Evolutionary conservation across 2,888 invertebrate genomes (phyloP).

Genomic region (Ashinkailepas kermadecensis): DNA sequence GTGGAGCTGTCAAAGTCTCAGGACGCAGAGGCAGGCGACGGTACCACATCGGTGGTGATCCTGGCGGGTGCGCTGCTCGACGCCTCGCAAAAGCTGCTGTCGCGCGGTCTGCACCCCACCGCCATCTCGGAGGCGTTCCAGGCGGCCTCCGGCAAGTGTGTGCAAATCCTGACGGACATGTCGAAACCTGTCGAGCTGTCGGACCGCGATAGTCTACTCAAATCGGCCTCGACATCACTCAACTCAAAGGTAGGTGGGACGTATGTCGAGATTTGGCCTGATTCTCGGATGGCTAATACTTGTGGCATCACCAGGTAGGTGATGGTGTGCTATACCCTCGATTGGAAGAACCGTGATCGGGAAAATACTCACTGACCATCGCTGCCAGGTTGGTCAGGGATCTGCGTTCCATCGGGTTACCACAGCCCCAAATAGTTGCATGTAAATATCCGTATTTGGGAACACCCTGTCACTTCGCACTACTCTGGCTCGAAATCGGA

Average conservation of each 20-base stretch:
- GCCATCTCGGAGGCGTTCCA: constrained; percentile 96
- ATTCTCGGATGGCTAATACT: too few species aligned
- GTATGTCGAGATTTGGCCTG: too few species aligned
- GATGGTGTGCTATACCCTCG: too few species aligned
- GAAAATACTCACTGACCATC: too few species aligned
- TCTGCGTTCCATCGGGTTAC: too few species aligned
- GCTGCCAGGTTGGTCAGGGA: too few species aligned
- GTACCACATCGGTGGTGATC: constrained; percentile 96
- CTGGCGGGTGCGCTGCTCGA: constrained; percentile 74
- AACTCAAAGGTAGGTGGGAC: constrained; percentile 68
- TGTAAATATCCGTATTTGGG: too few species aligned
- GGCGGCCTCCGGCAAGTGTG: constrained; percentile 60
- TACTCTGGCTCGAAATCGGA: too few species aligned
- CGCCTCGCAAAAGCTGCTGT: constrained; percentile 82
- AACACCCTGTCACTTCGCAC: too few species aligned
- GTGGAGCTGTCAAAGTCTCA: constrained; percentile 97
- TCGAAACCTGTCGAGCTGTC: constrained; percentile 73
- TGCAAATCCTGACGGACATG: constrained; percentile 72
- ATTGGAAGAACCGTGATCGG: too few species aligned
- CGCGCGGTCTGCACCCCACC: constrained; percentile 94
- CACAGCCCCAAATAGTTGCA: too few species aligned
- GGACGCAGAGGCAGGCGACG: constrained; percentile 98
- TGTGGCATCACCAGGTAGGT: too few species aligned
- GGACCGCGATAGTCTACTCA: constrained; percentile 78
- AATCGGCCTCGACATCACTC: constrained; percentile 94